Conservation (phyloP, 2,888 invertebrate genomes). For the Heliconius hortense region DNA sequence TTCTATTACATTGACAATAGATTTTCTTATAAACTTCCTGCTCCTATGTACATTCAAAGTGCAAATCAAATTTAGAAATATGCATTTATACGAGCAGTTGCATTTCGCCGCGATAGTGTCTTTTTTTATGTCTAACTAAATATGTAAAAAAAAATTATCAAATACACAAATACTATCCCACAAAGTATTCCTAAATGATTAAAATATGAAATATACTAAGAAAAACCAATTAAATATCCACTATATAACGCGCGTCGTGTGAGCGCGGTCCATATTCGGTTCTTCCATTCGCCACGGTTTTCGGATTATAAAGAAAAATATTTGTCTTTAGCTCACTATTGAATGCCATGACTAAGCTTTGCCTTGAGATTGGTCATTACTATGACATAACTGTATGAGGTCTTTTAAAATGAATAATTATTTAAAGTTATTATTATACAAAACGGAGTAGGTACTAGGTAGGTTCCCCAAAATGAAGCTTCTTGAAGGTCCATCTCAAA, state of each 20-base stretch:
- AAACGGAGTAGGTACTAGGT: background rate
- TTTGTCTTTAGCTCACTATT: conserved; percentile 59
- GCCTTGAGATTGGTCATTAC: conserved; percentile 48
- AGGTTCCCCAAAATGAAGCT: background rate
- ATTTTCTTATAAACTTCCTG: too few relatives aligned
- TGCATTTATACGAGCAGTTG: too few relatives aligned
- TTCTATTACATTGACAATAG: too few relatives aligned
- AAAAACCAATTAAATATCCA: conserved; percentile 40
- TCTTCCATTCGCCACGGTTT: conserved; percentile 54
- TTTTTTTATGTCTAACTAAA: background rate
- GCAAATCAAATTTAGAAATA: too few relatives aligned
- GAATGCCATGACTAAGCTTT: conserved; percentile 55
- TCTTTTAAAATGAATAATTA: conserved; percentile 12
- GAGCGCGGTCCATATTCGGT: conserved; percentile 34
- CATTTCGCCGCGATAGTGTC: too few relatives aligned
- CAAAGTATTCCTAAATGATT: background rate
- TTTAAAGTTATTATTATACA: conserved; percentile 1
- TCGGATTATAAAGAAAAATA: conserved; percentile 60
- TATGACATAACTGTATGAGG: conserved; percentile 43
- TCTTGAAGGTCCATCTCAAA: background rate
- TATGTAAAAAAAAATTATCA: background rate
- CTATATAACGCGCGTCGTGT: conserved; percentile 33
- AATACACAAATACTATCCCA: background rate
- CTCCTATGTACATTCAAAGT: too few relatives aligned
- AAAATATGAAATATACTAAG: background rate